Conservation (phyloP, 2,113 vertebrate species). For the Sisor rabdophorus region DNA sequence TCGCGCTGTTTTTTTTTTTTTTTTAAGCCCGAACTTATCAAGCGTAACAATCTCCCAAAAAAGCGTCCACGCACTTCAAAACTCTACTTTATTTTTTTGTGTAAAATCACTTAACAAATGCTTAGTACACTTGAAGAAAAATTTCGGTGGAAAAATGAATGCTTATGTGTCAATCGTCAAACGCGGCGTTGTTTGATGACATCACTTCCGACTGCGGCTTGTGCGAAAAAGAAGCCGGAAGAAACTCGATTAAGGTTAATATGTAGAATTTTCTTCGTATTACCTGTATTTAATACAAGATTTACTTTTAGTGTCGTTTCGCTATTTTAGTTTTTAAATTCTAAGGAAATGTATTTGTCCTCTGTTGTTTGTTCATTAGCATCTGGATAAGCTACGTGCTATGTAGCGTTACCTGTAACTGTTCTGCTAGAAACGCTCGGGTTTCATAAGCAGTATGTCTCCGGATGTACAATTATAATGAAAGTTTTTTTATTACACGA, state of each 20-base stretch:
- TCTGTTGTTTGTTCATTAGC: not conserved
- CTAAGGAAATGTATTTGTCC: no score
- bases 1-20: no score
- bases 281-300: no score
- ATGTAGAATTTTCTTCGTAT: no score
- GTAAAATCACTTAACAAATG: no score
- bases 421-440: not conserved
- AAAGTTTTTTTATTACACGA: not conserved
- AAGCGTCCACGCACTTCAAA: no score
- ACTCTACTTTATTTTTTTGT: no score
- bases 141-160: not conserved
- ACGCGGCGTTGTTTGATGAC: not conserved
- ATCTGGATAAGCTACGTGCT: not conserved
- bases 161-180: not conserved
- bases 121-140: not conserved
- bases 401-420: not conserved
- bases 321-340: not conserved
- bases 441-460: not conserved
- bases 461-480: not conserved
- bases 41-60: no score
- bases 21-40: no score
- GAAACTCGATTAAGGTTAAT: not conserved
- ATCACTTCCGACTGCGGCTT: not conserved
- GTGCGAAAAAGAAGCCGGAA: conserved; percentile 2
- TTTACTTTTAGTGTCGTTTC: not conserved